These are phyloP conservation scores for Theocolax elegans DNA, from an alignment of 1,140 invertebrate genomes.

Conservation along the genomic window DNA sequence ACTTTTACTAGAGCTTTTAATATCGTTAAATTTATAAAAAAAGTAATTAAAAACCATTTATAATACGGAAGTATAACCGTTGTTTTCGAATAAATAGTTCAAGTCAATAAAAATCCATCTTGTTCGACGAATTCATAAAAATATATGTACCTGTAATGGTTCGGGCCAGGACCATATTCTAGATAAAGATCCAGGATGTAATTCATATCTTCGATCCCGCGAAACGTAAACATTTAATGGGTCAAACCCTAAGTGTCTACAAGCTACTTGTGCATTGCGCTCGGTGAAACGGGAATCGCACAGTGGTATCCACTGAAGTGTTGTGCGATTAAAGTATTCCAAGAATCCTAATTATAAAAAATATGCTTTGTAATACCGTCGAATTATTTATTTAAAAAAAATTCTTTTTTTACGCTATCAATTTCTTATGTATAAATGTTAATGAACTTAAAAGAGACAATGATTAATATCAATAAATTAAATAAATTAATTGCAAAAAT, in stretches of 20 bases:
- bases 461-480: background rate
- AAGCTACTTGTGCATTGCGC: constrained; percentile 94
- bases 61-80: too few relatives aligned
- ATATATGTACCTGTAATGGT: constrained; percentile 77
- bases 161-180: constrained; percentile 96
- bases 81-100: too few relatives aligned
- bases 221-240: constrained; percentile 88
- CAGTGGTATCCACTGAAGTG: constrained; percentile 95
- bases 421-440: too few relatives aligned
- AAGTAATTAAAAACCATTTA: too few relatives aligned
- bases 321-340: constrained; percentile 95
- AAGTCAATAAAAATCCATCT: too few relatives aligned
- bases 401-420: too few relatives aligned
- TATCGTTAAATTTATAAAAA: too few relatives aligned
- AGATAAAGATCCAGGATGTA: constrained; percentile 83
- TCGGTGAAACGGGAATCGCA: constrained; percentile 96
- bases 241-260: constrained; percentile 91
- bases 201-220: constrained; percentile 82
- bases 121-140: too few relatives aligned
- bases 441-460: too few relatives aligned
- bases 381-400: too few relatives aligned
- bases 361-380: too few relatives aligned
- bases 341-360: constrained; percentile 75
- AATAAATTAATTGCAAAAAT: background rate
- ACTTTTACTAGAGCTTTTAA: too few relatives aligned